Evolutionary conservation across 2,113 vertebrate species (phyloP), one percentile per base, ranked within the genome.

Genomic region (Alethe castanea): DNA sequence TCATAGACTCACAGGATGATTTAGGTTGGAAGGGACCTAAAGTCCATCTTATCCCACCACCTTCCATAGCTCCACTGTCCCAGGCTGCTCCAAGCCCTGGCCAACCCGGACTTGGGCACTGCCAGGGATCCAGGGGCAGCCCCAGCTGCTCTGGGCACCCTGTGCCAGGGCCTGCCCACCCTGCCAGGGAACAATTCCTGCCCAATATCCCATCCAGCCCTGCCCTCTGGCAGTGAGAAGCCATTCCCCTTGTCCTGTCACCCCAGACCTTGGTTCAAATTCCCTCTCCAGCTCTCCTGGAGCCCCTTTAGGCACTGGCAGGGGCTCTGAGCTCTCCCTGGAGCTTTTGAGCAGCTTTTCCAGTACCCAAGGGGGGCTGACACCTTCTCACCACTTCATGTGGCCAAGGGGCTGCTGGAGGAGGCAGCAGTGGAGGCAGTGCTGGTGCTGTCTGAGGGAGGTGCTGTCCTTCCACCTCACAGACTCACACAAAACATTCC

Each of bases 251-350:
- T 38, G 45, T 31, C 29, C 61, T 67, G 28, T 31, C 24, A 0
- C 24, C 40, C n/a, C 38, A 70, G 1, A 0, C 33, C 9, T 26
- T 45, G 11, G n/a, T n/a, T n/a, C 26, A 0, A 1, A 40, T 4
- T 78, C 47, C 24, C 40, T 70, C 11, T 40, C 24, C 74, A 62
- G 24, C 29, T 57, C 42, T 57, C 35, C 2, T 72, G 9, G 25
- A 72, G 20, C 26, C 17, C 17, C 42, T 88, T 72, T 7, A 57
- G 35, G 35, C 42, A 0, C 57, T 71, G 40, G 5, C 1, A 62
- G 11, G 11, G 29, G 16, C 24, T 62, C 48, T 40, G 7, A 62
- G 48, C 0, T 31, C 48, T 48, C 29, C 5, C 65, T 47, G 33
- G 14, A 48, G 44, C 53, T 35, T 11, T 4, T n/a, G 19, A 76